phyloP scores from a whole-genome alignment of 2,888 invertebrate genomes.

The Suillia variegata region DNA sequence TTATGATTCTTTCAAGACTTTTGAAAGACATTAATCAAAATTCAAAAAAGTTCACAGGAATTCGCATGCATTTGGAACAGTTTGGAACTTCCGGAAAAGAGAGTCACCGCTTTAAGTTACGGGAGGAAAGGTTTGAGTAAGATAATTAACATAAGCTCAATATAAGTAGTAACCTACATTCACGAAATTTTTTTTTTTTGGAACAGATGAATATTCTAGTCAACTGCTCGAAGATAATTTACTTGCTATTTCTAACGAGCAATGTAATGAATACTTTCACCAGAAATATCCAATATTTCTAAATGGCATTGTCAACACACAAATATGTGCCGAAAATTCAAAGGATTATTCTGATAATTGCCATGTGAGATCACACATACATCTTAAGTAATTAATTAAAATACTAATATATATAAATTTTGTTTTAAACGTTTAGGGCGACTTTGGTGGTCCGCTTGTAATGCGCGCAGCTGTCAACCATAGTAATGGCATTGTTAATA shows the following conservation, averaged over 20 bases:
- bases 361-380: background rate
- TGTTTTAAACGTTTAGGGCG: constrained; percentile 24
- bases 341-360: background rate
- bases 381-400: background rate
- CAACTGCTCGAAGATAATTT: background rate
- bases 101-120: too few relatives aligned
- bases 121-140: too few relatives aligned
- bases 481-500: background rate
- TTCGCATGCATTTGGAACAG: too few relatives aligned
- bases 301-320: background rate
- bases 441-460: constrained; percentile 22
- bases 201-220: too few relatives aligned
- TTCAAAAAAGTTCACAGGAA: too few relatives aligned
- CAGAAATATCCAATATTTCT: background rate
- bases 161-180: too few relatives aligned
- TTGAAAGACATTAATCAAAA: too few relatives aligned
- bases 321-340: background rate
- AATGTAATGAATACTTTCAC: background rate
- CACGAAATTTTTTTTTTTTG: too few relatives aligned
- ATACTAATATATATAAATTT: background rate
- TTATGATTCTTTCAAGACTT: too few relatives aligned
- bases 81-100: too few relatives aligned
- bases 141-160: too few relatives aligned
- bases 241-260: background rate
- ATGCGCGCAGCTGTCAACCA: background rate